Evolutionary conservation across 1,140 invertebrate species (phyloP).

Genomic region (Drosophila repletoides): DNA sequence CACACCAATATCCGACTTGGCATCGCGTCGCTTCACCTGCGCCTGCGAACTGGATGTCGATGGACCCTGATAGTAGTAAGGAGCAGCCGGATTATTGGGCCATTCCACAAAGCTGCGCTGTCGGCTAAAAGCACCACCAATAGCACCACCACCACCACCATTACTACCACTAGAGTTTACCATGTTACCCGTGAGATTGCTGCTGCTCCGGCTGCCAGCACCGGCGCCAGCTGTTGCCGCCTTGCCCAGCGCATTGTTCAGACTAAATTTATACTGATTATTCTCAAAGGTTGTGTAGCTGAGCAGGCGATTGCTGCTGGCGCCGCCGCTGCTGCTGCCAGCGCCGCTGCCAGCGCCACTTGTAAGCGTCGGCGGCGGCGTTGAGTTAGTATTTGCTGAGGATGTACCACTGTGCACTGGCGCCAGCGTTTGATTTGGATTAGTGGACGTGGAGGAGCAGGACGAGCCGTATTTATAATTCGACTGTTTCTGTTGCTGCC

Average conservation of each 20-base stretch:
- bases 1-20: conserved; percentile 81
- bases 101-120: conserved; percentile 78
- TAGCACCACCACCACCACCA: conserved; percentile 46
- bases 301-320: conserved; percentile 69
- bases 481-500: conserved; percentile 71
- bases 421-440: conserved; percentile 51
- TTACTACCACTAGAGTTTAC: conserved; percentile 28
- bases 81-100: conserved; percentile 76
- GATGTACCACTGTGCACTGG: conserved; percentile 58
- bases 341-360: conserved; percentile 16
- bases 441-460: conserved; percentile 64
- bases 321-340: conserved; percentile 27
- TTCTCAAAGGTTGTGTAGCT: conserved; percentile 82
- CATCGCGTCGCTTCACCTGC: conserved; percentile 69
- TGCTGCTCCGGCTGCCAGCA: conserved; percentile 50
- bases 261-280: conserved; percentile 82
- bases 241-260: conserved; percentile 73
- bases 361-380: conserved; percentile 35
- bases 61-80: conserved; percentile 76
- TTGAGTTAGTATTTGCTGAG: conserved; percentile 51
- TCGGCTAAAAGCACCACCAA: conserved; percentile 57
- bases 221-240: conserved; percentile 40
- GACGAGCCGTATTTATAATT: conserved; percentile 66
- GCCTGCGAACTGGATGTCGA: conserved; percentile 43
- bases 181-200: conserved; percentile 61